phyloP scores from a whole-genome alignment of 2,113 vertebrate genomes.

The Brachirus orientalis region DNA sequence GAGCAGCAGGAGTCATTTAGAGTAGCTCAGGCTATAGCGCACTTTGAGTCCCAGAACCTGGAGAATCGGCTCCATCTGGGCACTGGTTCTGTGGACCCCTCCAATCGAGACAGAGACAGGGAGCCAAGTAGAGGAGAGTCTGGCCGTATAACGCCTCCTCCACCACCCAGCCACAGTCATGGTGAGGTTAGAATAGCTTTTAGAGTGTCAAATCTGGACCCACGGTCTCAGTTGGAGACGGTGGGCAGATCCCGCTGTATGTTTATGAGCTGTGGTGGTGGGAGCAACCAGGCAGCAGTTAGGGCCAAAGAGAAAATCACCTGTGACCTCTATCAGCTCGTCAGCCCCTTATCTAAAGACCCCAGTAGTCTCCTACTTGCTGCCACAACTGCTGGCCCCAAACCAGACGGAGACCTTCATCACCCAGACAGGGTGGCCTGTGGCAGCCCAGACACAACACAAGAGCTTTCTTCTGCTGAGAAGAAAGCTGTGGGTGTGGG shows the following conservation, averaged over 20 bases:
- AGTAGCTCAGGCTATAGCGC: conserved; percentile 91
- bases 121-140: conserved; percentile 46
- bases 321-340: conserved; percentile 93
- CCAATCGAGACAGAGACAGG: conserved; percentile 40
- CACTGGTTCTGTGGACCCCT: conserved; percentile 39
- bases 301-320: conserved; percentile 95
- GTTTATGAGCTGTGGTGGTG: conserved; percentile 86
- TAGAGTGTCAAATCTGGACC: conserved; percentile 88
- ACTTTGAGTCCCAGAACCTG: conserved; percentile 87
- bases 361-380: conserved; percentile 83
- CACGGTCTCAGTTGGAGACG: conserved; percentile 78
- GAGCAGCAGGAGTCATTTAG: conserved; percentile 83
- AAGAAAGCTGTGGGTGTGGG: conserved; percentile 65
- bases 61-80: conserved; percentile 70
- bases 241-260: conserved; percentile 81
- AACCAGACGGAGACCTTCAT: conserved; percentile 75
- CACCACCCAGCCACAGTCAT: conserved; percentile 71
- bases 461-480: conserved; percentile 68
- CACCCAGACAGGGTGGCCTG: conserved; percentile 70
- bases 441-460: conserved; percentile 42
- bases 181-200: conserved; percentile 94
- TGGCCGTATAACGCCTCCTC: conserved; percentile 47
- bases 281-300: conserved; percentile 73
- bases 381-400: conserved; percentile 74
- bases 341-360: conserved; percentile 88